A percentile compares a stretch with the other conserved stretches of the same genome.
Evolutionary conservation across 2,113 vertebrate genomes (phyloP).

Genomic region (Myanophis thanlyinensis): DNA sequence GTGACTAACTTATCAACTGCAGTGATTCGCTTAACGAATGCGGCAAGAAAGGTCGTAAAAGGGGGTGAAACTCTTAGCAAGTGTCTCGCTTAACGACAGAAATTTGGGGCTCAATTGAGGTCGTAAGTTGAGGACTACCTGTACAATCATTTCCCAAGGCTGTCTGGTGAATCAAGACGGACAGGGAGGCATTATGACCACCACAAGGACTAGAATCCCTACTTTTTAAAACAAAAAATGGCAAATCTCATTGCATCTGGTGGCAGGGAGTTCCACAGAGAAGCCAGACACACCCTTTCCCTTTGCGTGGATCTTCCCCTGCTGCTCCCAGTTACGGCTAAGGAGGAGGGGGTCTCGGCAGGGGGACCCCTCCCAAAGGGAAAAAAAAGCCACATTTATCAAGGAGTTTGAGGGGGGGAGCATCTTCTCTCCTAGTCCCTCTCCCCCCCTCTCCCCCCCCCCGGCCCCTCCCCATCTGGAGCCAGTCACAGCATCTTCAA

Average conservation of each 20-base stretch:
- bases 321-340: neutral
- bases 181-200: too few relatives aligned
- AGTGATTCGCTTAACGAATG: too few relatives aligned
- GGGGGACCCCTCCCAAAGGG: too few relatives aligned
- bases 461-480: rapidly evolving
- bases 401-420: neutral
- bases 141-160: neutral
- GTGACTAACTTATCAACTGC: too few relatives aligned
- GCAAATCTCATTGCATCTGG: neutral
- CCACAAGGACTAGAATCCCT: neutral
- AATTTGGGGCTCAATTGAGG: too few relatives aligned
- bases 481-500: neutral
- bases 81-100: too few relatives aligned
- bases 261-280: neutral
- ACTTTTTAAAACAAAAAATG: neutral
- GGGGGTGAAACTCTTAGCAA: too few relatives aligned
- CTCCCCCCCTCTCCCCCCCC: rapidly evolving
- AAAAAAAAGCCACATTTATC: neutral
- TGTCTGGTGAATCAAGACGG: too few relatives aligned
- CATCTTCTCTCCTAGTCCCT: neutral
- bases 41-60: too few relatives aligned
- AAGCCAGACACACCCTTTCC: neutral
- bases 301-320: neutral
- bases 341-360: neutral
- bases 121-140: too few relatives aligned